Evolutionary conservation across 2,113 vertebrate species (phyloP), one percentile per base, ranked within the genome.

Genomic region (Corvus moneduloides): DNA sequence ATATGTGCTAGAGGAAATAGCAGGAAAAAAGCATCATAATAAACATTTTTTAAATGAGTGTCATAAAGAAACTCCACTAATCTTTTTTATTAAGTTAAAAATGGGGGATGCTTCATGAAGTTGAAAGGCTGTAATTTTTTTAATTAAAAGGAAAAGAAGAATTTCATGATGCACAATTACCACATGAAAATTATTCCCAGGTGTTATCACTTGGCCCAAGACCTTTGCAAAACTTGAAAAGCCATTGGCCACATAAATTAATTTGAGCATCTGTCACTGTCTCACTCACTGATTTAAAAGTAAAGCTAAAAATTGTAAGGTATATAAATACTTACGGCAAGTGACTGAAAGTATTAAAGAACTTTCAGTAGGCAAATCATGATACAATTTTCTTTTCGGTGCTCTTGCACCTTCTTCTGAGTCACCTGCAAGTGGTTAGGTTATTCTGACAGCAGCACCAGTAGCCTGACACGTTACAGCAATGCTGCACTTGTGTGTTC

Each of bases 341-440:
- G 18, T 79, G 58, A 76, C 44, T 56, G 56, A 71, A 83, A 68
- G 35, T 48, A 41, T 13, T 61, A 14, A 85, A 81, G 46, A 90
- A 21, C 27, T 87, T 87, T 54, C 49, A 52, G 52, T 22, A 41
- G 72, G 22, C 22, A 58, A 68, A 41, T 52, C 52, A 51, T 62
- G 16, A 79, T 64, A 83, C 3, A 33, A 44, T 84, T 94, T 76
- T 88, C 13, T 28, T 83, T 74, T 48, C 41, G 3, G 41, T 61
- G 49, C 26, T 64, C 56, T 77, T 2, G 2, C 58, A 82, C 37
- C 83, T 94, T 89, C 51, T 71, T 90, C 75, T 59, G 56, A 92
- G 67, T 92, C 91, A 91, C 91, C 77, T 92, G 91, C 77, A 94
- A 94, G n/a, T 76, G 62, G 74, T 96, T 96, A 94, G 77, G 37